phyloP scores from a whole-genome alignment of 2,888 invertebrate genomes.

The Empis livida region DNA sequence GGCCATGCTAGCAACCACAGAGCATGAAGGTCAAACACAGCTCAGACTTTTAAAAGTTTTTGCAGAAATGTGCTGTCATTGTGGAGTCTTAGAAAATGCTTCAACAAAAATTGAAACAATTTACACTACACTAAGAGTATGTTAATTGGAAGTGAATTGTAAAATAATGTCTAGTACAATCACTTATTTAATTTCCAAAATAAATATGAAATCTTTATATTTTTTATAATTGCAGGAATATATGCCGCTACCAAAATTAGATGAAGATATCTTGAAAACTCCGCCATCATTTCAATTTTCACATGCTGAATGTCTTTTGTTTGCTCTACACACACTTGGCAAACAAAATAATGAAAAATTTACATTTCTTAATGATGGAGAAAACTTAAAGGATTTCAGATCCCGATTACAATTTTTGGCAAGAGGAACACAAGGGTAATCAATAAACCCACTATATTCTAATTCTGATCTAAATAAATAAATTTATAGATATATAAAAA shows the following conservation, averaged over 20 bases:
- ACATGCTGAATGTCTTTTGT: constrained; percentile 84
- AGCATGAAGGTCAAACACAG: constrained; percentile 50
- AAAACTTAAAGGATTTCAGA: constrained; percentile 70
- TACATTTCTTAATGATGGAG: constrained; percentile 54
- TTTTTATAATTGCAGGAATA: constrained; percentile 48
- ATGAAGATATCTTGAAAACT: constrained; percentile 42
- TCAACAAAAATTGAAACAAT: constrained; percentile 61
- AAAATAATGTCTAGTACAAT: too few relatives aligned
- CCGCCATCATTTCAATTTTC: constrained; percentile 86
- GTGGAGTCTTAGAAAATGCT: constrained; percentile 63
- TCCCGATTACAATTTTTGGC: constrained; percentile 84
- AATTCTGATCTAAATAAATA: too few relatives aligned
- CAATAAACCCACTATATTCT: background rate
- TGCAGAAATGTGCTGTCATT: constrained; percentile 69
- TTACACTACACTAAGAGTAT: constrained; percentile 49
- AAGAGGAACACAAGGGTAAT: constrained; percentile 71
- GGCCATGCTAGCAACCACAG: constrained; percentile 47
- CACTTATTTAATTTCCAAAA: too few relatives aligned
- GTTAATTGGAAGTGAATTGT: too few relatives aligned
- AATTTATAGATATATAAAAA: constrained; percentile 30
- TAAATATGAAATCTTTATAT: background rate
- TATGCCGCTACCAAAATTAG: constrained; percentile 76
- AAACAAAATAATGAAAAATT: constrained; percentile 66
- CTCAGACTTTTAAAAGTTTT: constrained; percentile 73
- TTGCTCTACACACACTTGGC: constrained; percentile 58